Percentiles rank a stretch among this genome's conserved stretches.
phyloP scores from a whole-genome alignment of 2,113 vertebrate species.

The Balaenoptera acutorostrata region DNA sequence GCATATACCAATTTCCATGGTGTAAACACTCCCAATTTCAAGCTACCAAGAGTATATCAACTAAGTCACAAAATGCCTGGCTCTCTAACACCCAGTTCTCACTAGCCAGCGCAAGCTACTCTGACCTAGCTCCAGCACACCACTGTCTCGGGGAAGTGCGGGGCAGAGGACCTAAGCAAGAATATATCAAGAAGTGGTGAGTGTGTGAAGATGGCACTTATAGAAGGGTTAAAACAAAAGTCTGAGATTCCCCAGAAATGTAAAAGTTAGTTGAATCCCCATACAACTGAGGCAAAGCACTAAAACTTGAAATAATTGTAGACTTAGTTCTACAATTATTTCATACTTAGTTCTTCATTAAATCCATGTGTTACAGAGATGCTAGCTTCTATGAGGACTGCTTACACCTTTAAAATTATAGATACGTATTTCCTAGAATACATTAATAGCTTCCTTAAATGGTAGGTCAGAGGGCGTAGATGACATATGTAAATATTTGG shows the following conservation, averaged over 20 bases:
- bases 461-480: constrained; percentile 58
- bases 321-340: not conserved
- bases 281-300: not conserved
- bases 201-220: not conserved
- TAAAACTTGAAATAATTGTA: not conserved
- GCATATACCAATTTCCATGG: not conserved
- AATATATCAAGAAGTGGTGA: not conserved
- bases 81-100: too few relatives aligned
- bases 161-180: not conserved
- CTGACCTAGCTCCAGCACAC: not conserved
- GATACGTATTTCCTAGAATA: not conserved
- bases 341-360: not conserved
- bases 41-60: not conserved
- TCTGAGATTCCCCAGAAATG: not conserved
- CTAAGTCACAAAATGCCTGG: not conserved
- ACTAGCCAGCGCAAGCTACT: accelerated
- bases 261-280: not conserved
- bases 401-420: constrained; percentile 41
- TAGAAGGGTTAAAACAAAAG: not conserved
- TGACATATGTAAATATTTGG: constrained; percentile 74
- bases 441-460: constrained; percentile 70
- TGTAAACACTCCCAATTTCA: not conserved
- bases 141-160: accelerated
- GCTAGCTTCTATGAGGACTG: not conserved
- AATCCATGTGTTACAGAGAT: not conserved